These are phyloP conservation scores for Pristis pectinata DNA, from an alignment of 2,797 vertebrate species.

Conservation along the genomic window DNA sequence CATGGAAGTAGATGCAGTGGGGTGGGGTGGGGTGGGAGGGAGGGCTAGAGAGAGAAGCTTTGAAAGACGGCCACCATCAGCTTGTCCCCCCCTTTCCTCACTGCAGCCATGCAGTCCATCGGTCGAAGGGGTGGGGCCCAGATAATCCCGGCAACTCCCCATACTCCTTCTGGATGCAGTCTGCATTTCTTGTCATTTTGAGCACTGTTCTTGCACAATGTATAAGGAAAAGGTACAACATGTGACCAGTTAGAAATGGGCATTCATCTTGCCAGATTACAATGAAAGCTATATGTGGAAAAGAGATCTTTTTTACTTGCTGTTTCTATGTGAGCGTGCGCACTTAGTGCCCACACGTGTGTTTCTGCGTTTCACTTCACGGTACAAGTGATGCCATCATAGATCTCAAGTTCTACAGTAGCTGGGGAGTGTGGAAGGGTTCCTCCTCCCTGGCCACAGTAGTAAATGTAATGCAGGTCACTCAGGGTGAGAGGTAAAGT, in stretches of 20 bases:
- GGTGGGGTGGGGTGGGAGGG: not conserved
- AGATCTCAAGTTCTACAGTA: not conserved
- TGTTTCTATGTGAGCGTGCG: not conserved
- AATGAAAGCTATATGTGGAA: conserved; percentile 23
- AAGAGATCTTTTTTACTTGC: not conserved
- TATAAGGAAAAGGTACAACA: conserved; percentile 1
- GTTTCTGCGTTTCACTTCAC: not conserved
- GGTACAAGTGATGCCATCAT: not conserved
- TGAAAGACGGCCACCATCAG: not conserved
- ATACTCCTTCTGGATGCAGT: not conserved
- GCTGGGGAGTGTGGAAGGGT: not conserved
- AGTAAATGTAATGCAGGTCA: not conserved
- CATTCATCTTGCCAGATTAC: conserved; percentile 5
- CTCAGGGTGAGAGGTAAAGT: not conserved
- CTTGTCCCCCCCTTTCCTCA: not conserved
- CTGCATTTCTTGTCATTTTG: not conserved
- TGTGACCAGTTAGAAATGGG: conserved; percentile 17
- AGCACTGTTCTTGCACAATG: not conserved
- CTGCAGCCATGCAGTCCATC: not conserved
- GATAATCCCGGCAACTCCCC: not conserved
- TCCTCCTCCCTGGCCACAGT: not conserved
- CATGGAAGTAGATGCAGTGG: conserved; percentile 78
- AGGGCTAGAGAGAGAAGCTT: not conserved
- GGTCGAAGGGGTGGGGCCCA: not conserved
- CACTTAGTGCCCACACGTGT: not conserved